A percentile compares a stretch with the other conserved stretches of the same genome.
Conservation (phyloP, 2,888 invertebrate species). For the Lepidocyrtinus sp. region DNA sequence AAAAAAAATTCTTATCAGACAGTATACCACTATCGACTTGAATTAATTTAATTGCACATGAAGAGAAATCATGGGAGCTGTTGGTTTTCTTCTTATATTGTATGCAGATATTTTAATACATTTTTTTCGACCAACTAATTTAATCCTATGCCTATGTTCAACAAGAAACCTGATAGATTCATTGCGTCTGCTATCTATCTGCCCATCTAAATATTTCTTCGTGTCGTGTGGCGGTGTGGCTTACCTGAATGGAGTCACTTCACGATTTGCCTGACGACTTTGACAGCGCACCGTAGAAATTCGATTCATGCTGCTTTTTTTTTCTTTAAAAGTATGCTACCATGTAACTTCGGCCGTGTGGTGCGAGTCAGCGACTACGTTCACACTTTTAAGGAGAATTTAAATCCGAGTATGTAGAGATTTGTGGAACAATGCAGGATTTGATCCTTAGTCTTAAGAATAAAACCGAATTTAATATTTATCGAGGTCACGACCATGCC, state of each 20-base stretch:
- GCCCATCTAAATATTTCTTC: conserved; percentile 28
- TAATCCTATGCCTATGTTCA: not conserved
- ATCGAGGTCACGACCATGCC: conserved; percentile 47
- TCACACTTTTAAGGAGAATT: conserved; percentile 15
- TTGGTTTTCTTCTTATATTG: too few relatives aligned
- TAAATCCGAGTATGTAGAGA: not conserved
- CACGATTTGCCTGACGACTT: conserved; percentile 23
- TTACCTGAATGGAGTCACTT: conserved; percentile 38
- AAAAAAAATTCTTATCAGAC: too few relatives aligned
- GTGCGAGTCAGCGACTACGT: not conserved
- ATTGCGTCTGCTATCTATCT: conserved; percentile 4
- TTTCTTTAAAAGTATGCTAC: conserved; percentile 1
- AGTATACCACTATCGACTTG: too few relatives aligned
- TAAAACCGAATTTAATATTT: conserved; percentile 33
- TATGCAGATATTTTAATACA: too few relatives aligned
- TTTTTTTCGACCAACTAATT: too few relatives aligned
- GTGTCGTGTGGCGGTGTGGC: conserved; percentile 55
- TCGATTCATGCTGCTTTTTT: conserved; percentile 31
- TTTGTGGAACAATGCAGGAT: not conserved
- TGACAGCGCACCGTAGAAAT: conserved; percentile 21
- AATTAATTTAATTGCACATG: too few relatives aligned
- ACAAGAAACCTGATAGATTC: conserved; percentile 5
- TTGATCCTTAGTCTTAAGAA: not conserved
- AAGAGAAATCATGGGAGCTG: too few relatives aligned
- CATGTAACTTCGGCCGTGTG: not conserved